phyloP scores from a whole-genome alignment of 2,797 vertebrate species.

The Hafferia zeledoni region DNA sequence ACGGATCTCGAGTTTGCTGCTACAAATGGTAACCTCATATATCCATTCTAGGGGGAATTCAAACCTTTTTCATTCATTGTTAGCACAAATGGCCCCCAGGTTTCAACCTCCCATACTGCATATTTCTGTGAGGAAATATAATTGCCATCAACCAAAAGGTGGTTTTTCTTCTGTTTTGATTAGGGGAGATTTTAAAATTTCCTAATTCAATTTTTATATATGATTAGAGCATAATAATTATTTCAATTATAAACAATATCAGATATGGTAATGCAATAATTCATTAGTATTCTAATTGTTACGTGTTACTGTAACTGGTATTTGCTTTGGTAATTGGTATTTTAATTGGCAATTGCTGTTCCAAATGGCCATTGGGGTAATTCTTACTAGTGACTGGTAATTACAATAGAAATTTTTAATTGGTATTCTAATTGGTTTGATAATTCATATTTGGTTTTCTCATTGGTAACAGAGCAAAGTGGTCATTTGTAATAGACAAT shows the following conservation, averaged over 20 bases:
- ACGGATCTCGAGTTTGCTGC: fast-evolving
- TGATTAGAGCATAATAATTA: slow-evolving; percentile 8
- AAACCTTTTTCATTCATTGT: background rate
- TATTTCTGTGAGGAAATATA: background rate
- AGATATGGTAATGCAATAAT: slow-evolving; percentile 53
- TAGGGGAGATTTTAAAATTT: background rate
- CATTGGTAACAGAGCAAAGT: slow-evolving; percentile 22
- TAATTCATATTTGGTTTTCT: slow-evolving; percentile 59
- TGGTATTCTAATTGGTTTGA: slow-evolving; percentile 58
- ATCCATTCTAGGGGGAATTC: background rate
- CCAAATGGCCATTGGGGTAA: slow-evolving; percentile 53
- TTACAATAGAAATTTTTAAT: slow-evolving; percentile 62
- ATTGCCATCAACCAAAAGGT: background rate
- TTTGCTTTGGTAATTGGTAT: slow-evolving; percentile 59
- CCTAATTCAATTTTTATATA: slow-evolving; percentile 23
- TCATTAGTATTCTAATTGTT: slow-evolving; percentile 58
- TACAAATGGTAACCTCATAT: background rate
- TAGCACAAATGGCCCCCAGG: background rate
- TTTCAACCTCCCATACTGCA: background rate
- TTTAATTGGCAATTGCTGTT: slow-evolving; percentile 61
- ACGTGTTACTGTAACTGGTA: slow-evolving; percentile 49
- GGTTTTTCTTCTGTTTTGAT: background rate
- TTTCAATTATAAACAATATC: slow-evolving; percentile 64
- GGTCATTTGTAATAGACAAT: slow-evolving; percentile 57
- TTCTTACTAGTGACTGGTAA: slow-evolving; percentile 47